Evolutionary conservation across 1,140 invertebrate genomes (phyloP).

Genomic region (Drosophila sturtevanti): DNA sequence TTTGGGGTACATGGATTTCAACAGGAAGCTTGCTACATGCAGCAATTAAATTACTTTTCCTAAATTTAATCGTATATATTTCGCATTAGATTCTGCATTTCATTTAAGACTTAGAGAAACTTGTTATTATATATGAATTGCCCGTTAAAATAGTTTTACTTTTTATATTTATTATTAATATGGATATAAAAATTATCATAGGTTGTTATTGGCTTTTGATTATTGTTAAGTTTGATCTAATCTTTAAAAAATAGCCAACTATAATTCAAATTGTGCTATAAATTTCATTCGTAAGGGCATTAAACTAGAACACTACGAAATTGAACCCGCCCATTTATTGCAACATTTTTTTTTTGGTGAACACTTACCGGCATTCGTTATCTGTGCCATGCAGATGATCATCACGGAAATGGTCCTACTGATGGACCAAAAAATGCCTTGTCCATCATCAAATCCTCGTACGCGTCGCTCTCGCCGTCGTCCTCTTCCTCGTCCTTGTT

Average conservation of each 20-base stretch:
- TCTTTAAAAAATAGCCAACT: background rate
- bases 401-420: conserved; percentile 52
- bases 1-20: background rate
- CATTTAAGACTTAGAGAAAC: no score
- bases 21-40: background rate
- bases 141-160: no score
- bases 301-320: background rate
- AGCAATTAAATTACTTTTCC: no score
- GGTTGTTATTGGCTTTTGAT: no score
- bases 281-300: background rate
- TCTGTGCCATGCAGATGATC: conserved; percentile 68
- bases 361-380: conserved; percentile 76
- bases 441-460: background rate
- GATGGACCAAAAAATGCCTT: conserved; percentile 30
- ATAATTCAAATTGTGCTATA: background rate
- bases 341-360: conserved; percentile 4
- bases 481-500: conserved; percentile 47
- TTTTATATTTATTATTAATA: no score
- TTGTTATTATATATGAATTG: no score
- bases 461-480: conserved; percentile 11
- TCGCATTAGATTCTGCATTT: no score
- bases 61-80: no score
- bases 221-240: no score
- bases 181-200: no score
- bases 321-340: background rate